Base-by-base conservation (phyloP, 2,797 vertebrate genomes). In the Thaleichthys pacificus region DNA sequence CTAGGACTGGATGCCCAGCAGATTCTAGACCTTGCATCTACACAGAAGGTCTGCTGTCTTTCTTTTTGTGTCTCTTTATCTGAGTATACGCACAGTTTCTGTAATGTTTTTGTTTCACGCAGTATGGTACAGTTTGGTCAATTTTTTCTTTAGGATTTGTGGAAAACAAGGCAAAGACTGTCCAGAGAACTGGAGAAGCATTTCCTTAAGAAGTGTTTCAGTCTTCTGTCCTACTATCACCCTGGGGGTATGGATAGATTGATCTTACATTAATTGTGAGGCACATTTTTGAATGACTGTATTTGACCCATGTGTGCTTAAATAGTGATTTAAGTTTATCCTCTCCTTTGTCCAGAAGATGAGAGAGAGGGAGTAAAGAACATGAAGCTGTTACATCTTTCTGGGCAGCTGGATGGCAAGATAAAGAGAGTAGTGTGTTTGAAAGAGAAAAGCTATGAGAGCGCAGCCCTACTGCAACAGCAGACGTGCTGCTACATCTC, bases 311-410 rank as follows among this genome's bases (percentile, higher is more conserved):
- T 11, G 42, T 47, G 35, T 38, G 35, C 7, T 38, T 47, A 14
- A 12, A 47, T 14, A 12, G 42, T 47, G 9, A 47, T 47, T 47
- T 14, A 47, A 47, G 42, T 47, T 47, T 11, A 11, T 47, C 11
- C 42, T 47, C 12, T 47, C 42, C 42, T 47, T 47, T 47, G 5
- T 67, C 21, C 66, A 97, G 96, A 96, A 82, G 82, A 84, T 2
- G 93, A 94, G 32, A 92, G 92, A 2, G 94, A 94, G n/a, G 86
- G 85, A 14, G 86, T 94, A 60, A 93, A 93, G 80, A 89, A 80
- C 62, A 85, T 72, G 56, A 95, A 95, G 81, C 77, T 95, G 60
- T 89, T 86, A 61, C 86, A 91, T n/a, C 85, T 96, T 70, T 87
- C 94, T 0, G 88, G 85, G 15, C 89, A 88, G 56, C 78, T 97